phyloP scores from a whole-genome alignment of 2,888 invertebrate genomes.

The Allophyes oxyacanthae region DNA sequence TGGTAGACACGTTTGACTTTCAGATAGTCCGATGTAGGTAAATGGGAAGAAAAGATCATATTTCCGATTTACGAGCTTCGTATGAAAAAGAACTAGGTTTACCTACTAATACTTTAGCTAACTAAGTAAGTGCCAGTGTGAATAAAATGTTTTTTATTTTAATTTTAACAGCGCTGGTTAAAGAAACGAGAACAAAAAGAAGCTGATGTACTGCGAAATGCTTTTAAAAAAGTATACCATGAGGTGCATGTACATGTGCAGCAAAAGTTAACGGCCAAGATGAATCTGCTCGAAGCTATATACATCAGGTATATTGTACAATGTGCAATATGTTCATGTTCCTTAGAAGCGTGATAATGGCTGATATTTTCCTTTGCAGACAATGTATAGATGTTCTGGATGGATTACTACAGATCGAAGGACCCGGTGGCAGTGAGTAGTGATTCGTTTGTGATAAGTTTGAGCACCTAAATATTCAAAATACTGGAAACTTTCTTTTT shows the following conservation, averaged over 20 bases:
- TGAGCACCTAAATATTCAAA: too few species aligned
- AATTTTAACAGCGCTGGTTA: conserved; percentile 90
- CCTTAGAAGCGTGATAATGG: neutral
- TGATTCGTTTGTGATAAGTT: neutral
- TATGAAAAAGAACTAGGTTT: too few species aligned
- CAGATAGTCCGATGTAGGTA: too few species aligned
- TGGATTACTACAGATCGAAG: conserved; percentile 91
- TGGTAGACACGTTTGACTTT: too few species aligned
- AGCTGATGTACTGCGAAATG: conserved; percentile 88
- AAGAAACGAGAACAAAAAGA: conserved; percentile 90
- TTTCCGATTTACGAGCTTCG: too few species aligned
- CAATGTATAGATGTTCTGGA: conserved; percentile 94
- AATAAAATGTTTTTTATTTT: too few species aligned
- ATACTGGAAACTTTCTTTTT: too few species aligned
- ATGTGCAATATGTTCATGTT: too few species aligned
- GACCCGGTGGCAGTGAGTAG: conserved; percentile 83
- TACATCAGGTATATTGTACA: conserved; percentile 88
- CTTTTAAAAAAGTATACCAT: conserved; percentile 93
- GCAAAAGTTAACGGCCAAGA: conserved; percentile 92
- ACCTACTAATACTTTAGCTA: too few species aligned
- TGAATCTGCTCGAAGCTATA: conserved; percentile 95
- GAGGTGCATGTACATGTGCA: conserved; percentile 92
- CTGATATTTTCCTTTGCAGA: conserved; percentile 69
- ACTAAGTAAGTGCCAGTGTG: too few species aligned
- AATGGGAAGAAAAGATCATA: too few species aligned